phyloP scores from a whole-genome alignment of 2,888 invertebrate species.

The Octodonta nipae region DNA sequence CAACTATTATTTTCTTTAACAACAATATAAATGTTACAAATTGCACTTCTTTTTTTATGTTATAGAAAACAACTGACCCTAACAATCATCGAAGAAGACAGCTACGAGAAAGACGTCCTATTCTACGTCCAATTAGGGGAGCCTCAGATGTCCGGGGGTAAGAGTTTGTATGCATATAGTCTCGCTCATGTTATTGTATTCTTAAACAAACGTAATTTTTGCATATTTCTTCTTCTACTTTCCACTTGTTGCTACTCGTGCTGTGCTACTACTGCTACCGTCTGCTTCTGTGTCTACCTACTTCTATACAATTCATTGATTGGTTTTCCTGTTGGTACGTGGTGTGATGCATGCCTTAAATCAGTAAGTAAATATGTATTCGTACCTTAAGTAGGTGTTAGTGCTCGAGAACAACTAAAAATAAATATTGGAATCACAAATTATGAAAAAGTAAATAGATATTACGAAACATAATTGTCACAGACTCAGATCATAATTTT shows the following conservation, averaged over 20 bases:
- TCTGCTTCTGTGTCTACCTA: background rate
- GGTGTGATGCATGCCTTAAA: slow-evolving; percentile 1
- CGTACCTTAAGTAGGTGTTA: no score
- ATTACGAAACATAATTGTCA: no score
- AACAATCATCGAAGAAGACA: slow-evolving; percentile 89
- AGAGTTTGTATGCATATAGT: slow-evolving; percentile 26
- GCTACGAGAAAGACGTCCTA: slow-evolving; percentile 90
- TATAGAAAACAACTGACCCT: slow-evolving; percentile 77
- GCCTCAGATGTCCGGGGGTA: slow-evolving; percentile 79
- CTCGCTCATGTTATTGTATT: no score
- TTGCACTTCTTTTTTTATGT: slow-evolving; percentile 26
- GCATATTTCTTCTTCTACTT: slow-evolving; percentile 16
- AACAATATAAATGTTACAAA: background rate
- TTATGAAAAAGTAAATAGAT: no score
- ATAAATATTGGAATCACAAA: no score
- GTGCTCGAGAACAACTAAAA: no score
- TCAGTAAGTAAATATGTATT: no score
- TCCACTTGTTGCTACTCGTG: background rate
- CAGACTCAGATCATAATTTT: no score
- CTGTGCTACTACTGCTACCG: background rate
- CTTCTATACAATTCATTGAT: no score
- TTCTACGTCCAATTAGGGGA: slow-evolving; percentile 86
- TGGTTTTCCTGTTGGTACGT: no score
- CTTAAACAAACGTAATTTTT: no score
- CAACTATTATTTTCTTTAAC: no score